These are phyloP conservation scores for Hydractinia echinata DNA, from an alignment of 30 jellyfish, hydroid and myxozoan genomes.

Conservation along the genomic window DNA sequence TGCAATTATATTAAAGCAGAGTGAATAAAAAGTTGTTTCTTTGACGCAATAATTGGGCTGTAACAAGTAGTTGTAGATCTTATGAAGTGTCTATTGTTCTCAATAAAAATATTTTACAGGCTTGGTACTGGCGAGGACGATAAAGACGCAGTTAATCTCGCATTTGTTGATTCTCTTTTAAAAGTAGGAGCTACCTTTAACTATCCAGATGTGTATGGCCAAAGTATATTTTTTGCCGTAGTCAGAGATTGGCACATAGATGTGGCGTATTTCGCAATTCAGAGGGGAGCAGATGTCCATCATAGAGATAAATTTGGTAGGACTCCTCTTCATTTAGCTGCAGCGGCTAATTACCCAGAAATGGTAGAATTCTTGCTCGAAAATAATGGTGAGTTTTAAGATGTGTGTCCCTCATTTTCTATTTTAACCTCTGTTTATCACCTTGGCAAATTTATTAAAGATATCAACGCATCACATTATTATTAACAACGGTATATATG, in stretches of 20 bases:
- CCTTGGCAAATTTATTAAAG: too few relatives aligned
- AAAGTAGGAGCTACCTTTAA: constrained; percentile 74
- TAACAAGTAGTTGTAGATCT: too few relatives aligned
- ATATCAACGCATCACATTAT: too few relatives aligned
- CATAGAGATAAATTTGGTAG: constrained; percentile 61
- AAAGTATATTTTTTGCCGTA: constrained; percentile 57
- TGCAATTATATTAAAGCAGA: too few relatives aligned
- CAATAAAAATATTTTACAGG: background rate
- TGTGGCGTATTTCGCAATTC: constrained; percentile 53
- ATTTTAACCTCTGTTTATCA: too few relatives aligned
- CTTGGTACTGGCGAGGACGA: constrained; percentile 42
- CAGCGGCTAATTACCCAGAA: constrained; percentile 66
- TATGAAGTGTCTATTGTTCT: too few relatives aligned
- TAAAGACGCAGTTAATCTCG: constrained; percentile 54
- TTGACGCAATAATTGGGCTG: too few relatives aligned
- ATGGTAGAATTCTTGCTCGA: constrained; percentile 56
- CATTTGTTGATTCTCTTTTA: constrained; percentile 54
- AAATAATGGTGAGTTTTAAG: constrained; percentile 50
- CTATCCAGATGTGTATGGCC: constrained; percentile 68
- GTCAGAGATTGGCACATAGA: constrained; percentile 84
- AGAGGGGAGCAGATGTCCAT: constrained; percentile 57
- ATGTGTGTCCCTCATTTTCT: background rate
- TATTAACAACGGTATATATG: too few relatives aligned
- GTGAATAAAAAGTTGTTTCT: too few relatives aligned
- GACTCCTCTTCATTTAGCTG: constrained; percentile 89